Evolutionary conservation across 2,797 vertebrate species (phyloP).

Genomic region (Odontamblyopus lacepedii): DNA sequence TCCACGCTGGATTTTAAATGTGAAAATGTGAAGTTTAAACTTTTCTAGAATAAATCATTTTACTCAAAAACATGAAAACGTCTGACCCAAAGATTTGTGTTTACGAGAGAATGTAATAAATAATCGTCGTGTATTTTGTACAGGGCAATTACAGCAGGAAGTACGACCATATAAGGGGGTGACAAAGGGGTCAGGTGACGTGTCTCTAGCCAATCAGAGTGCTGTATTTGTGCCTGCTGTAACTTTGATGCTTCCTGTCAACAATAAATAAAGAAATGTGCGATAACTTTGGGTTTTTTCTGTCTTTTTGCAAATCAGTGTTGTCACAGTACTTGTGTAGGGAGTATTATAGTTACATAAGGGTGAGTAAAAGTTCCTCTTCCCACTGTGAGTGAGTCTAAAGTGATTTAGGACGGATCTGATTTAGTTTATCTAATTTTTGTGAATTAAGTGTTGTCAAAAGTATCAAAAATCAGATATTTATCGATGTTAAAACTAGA

Average conservation of each 20-base stretch:
- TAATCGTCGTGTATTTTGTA: slow-evolving; percentile 38
- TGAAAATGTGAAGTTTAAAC: background rate
- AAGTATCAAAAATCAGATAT: too few relatives aligned
- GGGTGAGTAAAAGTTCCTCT: too few relatives aligned
- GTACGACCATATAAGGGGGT: background rate
- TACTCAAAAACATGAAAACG: slow-evolving; percentile 22
- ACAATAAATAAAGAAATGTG: slow-evolving; percentile 1
- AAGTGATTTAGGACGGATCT: too few relatives aligned
- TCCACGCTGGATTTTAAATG: too few relatives aligned
- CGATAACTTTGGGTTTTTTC: background rate
- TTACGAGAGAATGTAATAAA: slow-evolving; percentile 39
- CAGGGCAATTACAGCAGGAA: slow-evolving; percentile 31
- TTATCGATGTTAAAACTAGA: too few relatives aligned
- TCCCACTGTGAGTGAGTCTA: too few relatives aligned
- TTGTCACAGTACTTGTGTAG: too few relatives aligned
- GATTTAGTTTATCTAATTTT: too few relatives aligned
- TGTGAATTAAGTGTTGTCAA: too few relatives aligned
- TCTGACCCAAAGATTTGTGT: slow-evolving; percentile 53
- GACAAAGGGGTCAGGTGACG: slow-evolving; percentile 15
- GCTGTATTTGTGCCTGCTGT: slow-evolving; percentile 50
- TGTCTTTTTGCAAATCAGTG: too few relatives aligned
- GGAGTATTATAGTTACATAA: too few relatives aligned
- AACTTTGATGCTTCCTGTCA: slow-evolving; percentile 11
- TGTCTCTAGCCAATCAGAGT: slow-evolving; percentile 68
- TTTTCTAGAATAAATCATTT: slow-evolving; percentile 54